A percentile compares a stretch with the other conserved stretches of the same genome.
These are phyloP conservation scores for Stegostoma tigrinum DNA, from an alignment of 2,113 vertebrate genomes.

Conservation along the genomic window DNA sequence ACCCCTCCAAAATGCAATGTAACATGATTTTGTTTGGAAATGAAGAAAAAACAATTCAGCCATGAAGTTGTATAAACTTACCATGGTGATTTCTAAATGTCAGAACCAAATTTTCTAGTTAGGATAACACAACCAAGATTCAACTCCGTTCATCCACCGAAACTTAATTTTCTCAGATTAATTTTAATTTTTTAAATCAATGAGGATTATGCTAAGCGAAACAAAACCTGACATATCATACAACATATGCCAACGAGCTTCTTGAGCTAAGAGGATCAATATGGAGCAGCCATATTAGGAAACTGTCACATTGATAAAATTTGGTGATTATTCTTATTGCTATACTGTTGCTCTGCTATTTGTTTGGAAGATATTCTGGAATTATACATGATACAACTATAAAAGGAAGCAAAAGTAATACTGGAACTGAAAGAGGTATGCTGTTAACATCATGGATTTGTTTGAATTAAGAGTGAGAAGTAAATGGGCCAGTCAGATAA, in stretches of 20 bases:
- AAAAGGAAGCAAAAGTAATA: background rate
- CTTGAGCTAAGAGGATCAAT: background rate
- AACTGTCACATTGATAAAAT: background rate
- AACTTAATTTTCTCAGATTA: background rate
- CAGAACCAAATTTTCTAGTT: background rate
- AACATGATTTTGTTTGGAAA: background rate
- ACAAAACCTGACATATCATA: background rate
- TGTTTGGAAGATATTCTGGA: background rate
- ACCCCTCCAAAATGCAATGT: too few relatives aligned
- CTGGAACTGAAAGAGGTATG: background rate
- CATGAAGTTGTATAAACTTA: background rate
- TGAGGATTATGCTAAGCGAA: background rate
- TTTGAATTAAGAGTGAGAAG: background rate
- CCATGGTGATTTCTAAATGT: background rate
- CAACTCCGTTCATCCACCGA: background rate
- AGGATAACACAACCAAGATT: background rate
- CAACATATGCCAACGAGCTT: background rate
- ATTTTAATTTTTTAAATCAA: slow-evolving; percentile 16
- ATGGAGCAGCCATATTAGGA: background rate
- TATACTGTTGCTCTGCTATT: background rate
- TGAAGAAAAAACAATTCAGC: background rate
- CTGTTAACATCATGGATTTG: background rate
- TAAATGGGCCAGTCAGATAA: background rate
- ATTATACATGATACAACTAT: slow-evolving; percentile 5
- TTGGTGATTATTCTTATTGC: background rate